Conservation (phyloP, 2,113 vertebrate species). For the Cyprichromis sp. region DNA sequence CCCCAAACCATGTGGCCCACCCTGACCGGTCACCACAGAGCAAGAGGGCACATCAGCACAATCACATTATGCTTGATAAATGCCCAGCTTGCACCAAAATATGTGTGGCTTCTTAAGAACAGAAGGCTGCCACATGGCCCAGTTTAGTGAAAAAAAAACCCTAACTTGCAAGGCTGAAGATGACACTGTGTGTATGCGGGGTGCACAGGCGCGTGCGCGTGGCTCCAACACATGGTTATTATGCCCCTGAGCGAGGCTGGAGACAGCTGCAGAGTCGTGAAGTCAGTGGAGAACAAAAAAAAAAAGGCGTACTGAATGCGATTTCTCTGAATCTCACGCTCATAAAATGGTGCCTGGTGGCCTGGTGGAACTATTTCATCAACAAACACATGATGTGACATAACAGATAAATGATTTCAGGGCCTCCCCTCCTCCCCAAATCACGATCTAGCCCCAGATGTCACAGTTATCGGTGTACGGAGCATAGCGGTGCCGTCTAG, state of each 20-base stretch:
- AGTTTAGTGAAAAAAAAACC: background rate
- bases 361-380: conserved; percentile 15
- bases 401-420: background rate
- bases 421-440: background rate
- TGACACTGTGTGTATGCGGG: conserved; percentile 1
- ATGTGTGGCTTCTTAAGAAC: conserved; percentile 51
- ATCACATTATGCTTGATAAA: conserved; percentile 64
- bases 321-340: background rate
- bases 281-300: conserved; percentile 23
- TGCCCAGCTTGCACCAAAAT: conserved; percentile 28
- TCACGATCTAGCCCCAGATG: background rate
- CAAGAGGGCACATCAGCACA: conserved; percentile 42
- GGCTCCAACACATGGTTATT: conserved; percentile 35
- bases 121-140: conserved; percentile 50
- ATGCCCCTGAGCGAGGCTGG: conserved; percentile 35
- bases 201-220: background rate
- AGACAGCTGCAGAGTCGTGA: conserved; percentile 56
- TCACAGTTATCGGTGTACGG: background rate
- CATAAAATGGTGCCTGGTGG: conserved; percentile 30
- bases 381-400: conserved; percentile 19
- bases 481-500: background rate
- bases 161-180: conserved; percentile 41
- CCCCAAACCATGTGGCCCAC: conserved; percentile 44
- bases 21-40: conserved; percentile 22
- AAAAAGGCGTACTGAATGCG: background rate